Percentiles rank a stretch among this genome's conserved stretches.
Evolutionary conservation across 2,113 vertebrate species (phyloP).

Genomic region (Lycaon pictus): DNA sequence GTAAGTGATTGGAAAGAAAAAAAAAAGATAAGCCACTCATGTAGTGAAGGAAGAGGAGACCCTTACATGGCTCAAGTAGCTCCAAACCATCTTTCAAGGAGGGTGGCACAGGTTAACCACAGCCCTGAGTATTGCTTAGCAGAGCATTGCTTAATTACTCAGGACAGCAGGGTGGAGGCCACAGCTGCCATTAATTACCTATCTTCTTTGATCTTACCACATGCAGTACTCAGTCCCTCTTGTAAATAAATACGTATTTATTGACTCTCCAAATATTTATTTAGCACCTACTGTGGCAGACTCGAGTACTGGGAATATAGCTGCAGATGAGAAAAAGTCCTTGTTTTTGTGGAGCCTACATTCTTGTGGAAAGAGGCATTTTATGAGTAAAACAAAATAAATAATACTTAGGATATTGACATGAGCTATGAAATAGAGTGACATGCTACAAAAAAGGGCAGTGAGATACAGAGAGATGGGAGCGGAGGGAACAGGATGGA

Average conservation of each 20-base stretch:
- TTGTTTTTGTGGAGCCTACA: not conserved
- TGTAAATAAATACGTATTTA: conserved; percentile 28
- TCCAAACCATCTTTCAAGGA: not conserved
- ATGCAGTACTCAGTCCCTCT: not conserved
- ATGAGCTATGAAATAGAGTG: not conserved
- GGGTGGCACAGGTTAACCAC: not conserved
- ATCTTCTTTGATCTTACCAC: conserved; percentile 8
- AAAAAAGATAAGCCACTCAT: not conserved
- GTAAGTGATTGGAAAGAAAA: not conserved
- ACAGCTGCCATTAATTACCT: not conserved
- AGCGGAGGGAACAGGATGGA: no score
- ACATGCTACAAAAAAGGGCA: not conserved
- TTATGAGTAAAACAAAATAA: not conserved
- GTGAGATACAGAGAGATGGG: not conserved
- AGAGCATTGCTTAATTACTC: not conserved
- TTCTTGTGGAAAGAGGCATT: not conserved
- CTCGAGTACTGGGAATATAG: not conserved
- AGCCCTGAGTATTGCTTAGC: not conserved
- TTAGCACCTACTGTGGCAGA: not conserved
- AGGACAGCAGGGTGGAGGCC: not conserved
- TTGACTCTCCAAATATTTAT: conserved; percentile 52
- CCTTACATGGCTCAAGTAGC: not conserved
- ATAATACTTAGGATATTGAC: not conserved
- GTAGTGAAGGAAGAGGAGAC: not conserved
- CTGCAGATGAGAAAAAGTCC: not conserved